Evolutionary conservation across 2,888 invertebrate genomes (phyloP).

Genomic region (Chymomyza amoena): DNA sequence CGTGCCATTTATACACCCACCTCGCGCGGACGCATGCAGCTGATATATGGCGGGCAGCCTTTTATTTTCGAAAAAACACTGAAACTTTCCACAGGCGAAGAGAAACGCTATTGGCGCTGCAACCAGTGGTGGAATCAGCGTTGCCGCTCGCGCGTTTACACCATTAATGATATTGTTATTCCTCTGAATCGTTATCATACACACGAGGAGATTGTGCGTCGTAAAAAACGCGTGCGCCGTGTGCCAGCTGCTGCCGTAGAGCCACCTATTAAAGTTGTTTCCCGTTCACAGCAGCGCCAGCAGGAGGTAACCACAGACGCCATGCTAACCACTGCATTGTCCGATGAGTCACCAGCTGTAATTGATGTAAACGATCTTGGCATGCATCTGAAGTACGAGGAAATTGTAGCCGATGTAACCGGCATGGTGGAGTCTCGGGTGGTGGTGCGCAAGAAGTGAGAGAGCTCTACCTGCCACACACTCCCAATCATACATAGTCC

Average conservation of each 20-base stretch:
- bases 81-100: constrained; percentile 74
- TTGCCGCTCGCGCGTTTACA: constrained; percentile 78
- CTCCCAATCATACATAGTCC: constrained; percentile 6
- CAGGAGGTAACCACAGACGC: constrained; percentile 46
- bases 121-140: constrained; percentile 80
- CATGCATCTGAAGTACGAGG: constrained; percentile 77
- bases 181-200: constrained; percentile 79
- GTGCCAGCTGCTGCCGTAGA: constrained; percentile 19
- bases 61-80: constrained; percentile 78
- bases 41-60: constrained; percentile 78
- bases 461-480: not conserved
- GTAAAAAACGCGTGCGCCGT: constrained; percentile 77
- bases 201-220: constrained; percentile 78
- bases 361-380: constrained; percentile 64
- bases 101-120: constrained; percentile 78
- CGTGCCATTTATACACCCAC: constrained; percentile 78
- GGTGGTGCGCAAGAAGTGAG: not conserved
- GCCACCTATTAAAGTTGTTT: constrained; percentile 3
- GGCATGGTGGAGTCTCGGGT: constrained; percentile 61
- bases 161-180: constrained; percentile 76
- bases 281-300: constrained; percentile 7
- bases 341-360: constrained; percentile 53
- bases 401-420: constrained; percentile 77
- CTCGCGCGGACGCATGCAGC: constrained; percentile 78
- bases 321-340: constrained; percentile 48